Percentiles rank a stretch among this genome's conserved stretches.
Conservation (phyloP, 2,113 vertebrate species). For the Sapajus apella region DNA sequence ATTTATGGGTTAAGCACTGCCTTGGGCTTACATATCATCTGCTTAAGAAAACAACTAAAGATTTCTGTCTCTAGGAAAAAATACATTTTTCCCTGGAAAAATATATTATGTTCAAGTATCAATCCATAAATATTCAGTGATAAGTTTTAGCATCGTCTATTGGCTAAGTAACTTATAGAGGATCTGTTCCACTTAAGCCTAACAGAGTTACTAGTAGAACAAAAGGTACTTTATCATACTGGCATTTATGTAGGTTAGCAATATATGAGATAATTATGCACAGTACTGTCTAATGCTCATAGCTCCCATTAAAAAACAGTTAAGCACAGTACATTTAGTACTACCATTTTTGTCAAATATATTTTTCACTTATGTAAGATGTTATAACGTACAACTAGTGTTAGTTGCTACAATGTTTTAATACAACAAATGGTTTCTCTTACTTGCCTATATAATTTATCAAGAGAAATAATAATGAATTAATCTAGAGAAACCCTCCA, state of each 20-base stretch:
- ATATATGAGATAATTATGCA: conserved; percentile 25
- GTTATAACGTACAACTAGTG: conserved; percentile 35
- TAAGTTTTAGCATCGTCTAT: conserved; percentile 59
- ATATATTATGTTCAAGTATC: conserved; percentile 61
- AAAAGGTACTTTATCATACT: conserved; percentile 49
- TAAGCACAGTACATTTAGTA: conserved; percentile 12
- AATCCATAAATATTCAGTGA: conserved; percentile 50
- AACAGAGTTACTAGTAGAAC: conserved; percentile 56
- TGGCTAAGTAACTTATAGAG: not conserved
- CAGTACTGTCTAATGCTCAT: not conserved
- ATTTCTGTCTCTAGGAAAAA: conserved; percentile 85
- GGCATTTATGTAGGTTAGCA: conserved; percentile 29
- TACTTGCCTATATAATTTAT: conserved; percentile 49
- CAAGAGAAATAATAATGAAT: conserved; percentile 38
- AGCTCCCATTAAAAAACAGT: conserved; percentile 9
- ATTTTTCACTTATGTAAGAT: conserved; percentile 12
- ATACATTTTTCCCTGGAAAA: conserved; percentile 71
- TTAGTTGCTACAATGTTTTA: conserved; percentile 39
- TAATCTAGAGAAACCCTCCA: conserved; percentile 42
- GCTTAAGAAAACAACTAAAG: conserved; percentile 87
- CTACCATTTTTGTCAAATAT: conserved; percentile 46
- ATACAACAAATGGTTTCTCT: conserved; percentile 34
- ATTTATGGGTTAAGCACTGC: conserved; percentile 98
- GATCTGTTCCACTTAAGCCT: conserved; percentile 55
- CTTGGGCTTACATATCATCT: conserved; percentile 90